These are phyloP conservation scores for Scaptomyza graminum DNA, from an alignment of 1,140 invertebrate genomes.

Conservation along the genomic window DNA sequence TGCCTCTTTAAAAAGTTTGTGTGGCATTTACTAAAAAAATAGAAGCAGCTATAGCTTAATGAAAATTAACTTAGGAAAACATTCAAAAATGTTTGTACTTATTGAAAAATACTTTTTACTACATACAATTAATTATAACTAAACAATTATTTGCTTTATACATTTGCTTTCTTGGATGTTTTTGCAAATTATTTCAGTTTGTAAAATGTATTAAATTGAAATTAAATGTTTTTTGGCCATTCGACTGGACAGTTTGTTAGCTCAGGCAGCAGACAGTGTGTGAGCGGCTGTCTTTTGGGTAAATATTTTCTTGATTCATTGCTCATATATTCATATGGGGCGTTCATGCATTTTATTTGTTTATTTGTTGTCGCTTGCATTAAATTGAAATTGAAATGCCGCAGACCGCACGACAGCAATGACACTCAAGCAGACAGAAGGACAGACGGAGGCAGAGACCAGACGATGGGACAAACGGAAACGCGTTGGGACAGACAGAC, in stretches of 20 bases:
- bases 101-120: no score
- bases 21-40: no score
- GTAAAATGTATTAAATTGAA: neutral
- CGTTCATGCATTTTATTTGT: conserved; percentile 67
- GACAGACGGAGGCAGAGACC: no score
- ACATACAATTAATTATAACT: no score
- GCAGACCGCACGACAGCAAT: conserved; percentile 61
- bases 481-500: conserved; percentile 5
- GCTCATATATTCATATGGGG: conserved; percentile 47
- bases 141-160: no score
- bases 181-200: no score
- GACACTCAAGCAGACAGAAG: conserved; percentile 39
- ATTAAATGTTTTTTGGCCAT: neutral
- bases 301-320: conserved; percentile 18
- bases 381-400: conserved; percentile 81
- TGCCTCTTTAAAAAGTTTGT: neutral
- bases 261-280: neutral
- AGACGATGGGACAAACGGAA: conserved; percentile 11
- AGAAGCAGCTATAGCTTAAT: neutral
- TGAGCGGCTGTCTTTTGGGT: neutral
- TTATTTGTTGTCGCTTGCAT: conserved; percentile 69
- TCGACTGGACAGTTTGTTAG: conserved; percentile 1
- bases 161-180: no score
- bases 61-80: neutral
- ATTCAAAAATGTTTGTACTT: no score